These are phyloP conservation scores for Ischnus inquisitorius DNA, from an alignment of 2,888 invertebrate species.

Conservation along the genomic window DNA sequence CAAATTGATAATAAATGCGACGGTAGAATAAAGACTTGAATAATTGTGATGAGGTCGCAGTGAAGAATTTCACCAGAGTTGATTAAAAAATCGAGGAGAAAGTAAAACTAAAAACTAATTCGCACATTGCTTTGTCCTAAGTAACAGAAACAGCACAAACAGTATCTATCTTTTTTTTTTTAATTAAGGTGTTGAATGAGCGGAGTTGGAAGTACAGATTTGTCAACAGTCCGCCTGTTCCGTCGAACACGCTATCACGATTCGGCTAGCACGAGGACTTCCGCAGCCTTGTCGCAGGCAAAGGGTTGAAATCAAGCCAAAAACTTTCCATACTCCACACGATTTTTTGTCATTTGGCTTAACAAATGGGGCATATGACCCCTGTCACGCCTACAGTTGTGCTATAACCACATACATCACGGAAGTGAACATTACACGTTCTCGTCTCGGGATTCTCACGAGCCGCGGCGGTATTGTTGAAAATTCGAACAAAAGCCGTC, in stretches of 20 bases:
- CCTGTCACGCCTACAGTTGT: not conserved
- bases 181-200: too few species aligned
- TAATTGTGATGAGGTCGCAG: not conserved
- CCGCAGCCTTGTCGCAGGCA: too few species aligned
- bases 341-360: not conserved
- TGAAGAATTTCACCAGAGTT: not conserved
- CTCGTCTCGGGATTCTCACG: constrained; percentile 6
- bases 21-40: not conserved
- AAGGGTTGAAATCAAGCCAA: too few species aligned
- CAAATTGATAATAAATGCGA: constrained; percentile 2
- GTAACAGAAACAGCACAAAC: too few species aligned
- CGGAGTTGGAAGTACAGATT: too few species aligned
- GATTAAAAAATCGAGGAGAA: too few species aligned
- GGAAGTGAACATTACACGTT: not conserved
- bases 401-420: not conserved
- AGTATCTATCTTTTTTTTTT: too few species aligned
- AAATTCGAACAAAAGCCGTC: constrained; percentile 53
- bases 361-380: not conserved
- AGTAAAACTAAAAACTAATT: too few species aligned
- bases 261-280: too few species aligned
- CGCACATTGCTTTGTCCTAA: too few species aligned
- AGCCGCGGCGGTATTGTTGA: constrained; percentile 35
- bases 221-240: too few species aligned
- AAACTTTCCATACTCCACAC: not conserved
- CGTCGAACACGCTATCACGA: too few species aligned